These are phyloP conservation scores for Sphinx pinastri DNA, from an alignment of 2,888 invertebrate species.

Conservation along the genomic window DNA sequence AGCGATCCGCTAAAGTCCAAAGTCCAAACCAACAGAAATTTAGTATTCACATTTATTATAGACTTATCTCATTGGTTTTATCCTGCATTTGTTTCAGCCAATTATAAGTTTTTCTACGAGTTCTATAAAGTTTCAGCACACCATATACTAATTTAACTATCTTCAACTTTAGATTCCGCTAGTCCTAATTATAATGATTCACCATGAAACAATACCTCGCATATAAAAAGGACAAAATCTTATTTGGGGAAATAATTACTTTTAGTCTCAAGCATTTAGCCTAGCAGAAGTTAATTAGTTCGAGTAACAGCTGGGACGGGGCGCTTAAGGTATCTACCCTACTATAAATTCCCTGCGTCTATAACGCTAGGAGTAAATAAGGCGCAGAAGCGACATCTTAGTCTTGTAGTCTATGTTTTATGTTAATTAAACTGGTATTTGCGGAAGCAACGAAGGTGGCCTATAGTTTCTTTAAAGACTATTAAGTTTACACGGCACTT, in stretches of 20 bases:
- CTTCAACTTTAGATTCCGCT: background rate
- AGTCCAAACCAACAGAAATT: too few relatives aligned
- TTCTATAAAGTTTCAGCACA: background rate
- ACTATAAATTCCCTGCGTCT: slow-evolving; percentile 24
- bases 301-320: slow-evolving; percentile 54
- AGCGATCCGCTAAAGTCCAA: too few relatives aligned
- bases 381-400: background rate
- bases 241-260: slow-evolving; percentile 53
- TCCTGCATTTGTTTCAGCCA: too few relatives aligned
- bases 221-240: slow-evolving; percentile 33
- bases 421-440: background rate
- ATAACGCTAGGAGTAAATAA: slow-evolving; percentile 19
- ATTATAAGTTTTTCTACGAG: too few relatives aligned
- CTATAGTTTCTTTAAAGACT: background rate
- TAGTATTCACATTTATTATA: too few relatives aligned
- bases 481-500: too few relatives aligned
- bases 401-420: background rate
- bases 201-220: background rate
- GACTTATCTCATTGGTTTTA: too few relatives aligned
- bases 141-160: background rate
- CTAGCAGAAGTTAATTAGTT: slow-evolving; percentile 71
- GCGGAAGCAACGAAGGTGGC: background rate
- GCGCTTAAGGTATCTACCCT: slow-evolving; percentile 25
- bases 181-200: too few relatives aligned
- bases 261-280: slow-evolving; percentile 57